These are phyloP conservation scores for Ecliptopera silaceata DNA, from an alignment of 2,888 invertebrate species.

Conservation along the genomic window DNA sequence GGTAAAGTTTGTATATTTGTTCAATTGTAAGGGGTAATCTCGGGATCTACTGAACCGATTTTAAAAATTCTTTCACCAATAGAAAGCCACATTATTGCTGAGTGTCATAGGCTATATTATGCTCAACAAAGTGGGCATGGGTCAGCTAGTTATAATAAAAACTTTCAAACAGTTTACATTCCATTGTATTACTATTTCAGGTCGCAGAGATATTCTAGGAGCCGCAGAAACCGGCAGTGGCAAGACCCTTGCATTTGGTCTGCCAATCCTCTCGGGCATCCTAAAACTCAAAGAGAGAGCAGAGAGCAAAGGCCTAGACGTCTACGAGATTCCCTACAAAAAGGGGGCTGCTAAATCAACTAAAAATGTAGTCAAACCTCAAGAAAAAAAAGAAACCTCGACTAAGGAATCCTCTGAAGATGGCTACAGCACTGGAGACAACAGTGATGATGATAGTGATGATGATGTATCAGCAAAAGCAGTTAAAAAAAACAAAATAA, in stretches of 20 bases:
- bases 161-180: too few relatives aligned
- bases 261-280: slow-evolving; percentile 95
- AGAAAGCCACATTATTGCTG: too few relatives aligned
- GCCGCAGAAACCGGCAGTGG: slow-evolving; percentile 99
- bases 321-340: slow-evolving; percentile 70
- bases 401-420: slow-evolving; percentile 68
- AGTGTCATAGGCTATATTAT: too few relatives aligned
- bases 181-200: slow-evolving; percentile 48
- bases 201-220: slow-evolving; percentile 95
- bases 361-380: slow-evolving; percentile 42
- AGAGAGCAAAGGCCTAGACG: slow-evolving; percentile 59
- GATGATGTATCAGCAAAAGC: neutral
- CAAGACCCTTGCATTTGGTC: slow-evolving; percentile 98
- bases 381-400: slow-evolving; percentile 21
- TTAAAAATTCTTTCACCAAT: too few relatives aligned
- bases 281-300: slow-evolving; percentile 85
- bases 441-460: slow-evolving; percentile 32
- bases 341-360: slow-evolving; percentile 53
- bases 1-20: too few relatives aligned
- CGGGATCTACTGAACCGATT: too few relatives aligned
- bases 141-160: too few relatives aligned
- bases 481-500: slow-evolving; percentile 2
- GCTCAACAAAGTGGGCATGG: too few relatives aligned
- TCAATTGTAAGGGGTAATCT: too few relatives aligned
- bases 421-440: slow-evolving; percentile 66